These are phyloP conservation scores for Dryocosmus kuriphilus DNA, from an alignment of 2,888 invertebrate species.

Conservation along the genomic window DNA sequence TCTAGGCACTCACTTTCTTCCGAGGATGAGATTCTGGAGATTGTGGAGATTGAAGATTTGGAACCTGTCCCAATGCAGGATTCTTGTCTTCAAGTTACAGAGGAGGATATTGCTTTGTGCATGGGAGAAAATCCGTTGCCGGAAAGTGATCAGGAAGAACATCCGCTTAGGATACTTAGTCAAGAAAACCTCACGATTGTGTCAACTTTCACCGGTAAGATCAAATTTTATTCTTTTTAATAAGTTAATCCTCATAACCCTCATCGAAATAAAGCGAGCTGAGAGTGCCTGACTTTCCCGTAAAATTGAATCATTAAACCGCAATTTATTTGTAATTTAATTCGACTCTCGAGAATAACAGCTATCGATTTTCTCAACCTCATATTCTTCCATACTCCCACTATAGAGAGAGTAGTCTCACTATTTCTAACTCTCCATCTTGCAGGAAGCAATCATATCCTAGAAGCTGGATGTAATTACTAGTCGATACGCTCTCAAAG, in stretches of 20 bases:
- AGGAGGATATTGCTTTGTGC: conserved; percentile 93
- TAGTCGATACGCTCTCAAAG: conserved; percentile 23
- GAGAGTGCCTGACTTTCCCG: neutral
- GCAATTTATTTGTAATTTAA: neutral
- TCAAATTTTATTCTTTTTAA: conserved; percentile 46
- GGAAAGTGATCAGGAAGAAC: conserved; percentile 88
- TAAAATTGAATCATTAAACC: neutral
- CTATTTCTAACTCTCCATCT: neutral
- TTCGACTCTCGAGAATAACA: neutral
- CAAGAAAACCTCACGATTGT: conserved; percentile 95
- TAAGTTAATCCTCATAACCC: neutral
- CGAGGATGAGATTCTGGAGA: conserved; percentile 88
- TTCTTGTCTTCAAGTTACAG: conserved; percentile 92
- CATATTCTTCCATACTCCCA: conserved; percentile 5
- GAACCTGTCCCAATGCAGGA: conserved; percentile 93
- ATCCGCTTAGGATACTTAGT: conserved; percentile 92
- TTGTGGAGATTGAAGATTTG: conserved; percentile 88
- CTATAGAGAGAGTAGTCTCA: neutral
- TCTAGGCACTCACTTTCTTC: conserved; percentile 81
- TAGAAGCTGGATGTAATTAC: conserved; percentile 35
- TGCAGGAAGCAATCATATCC: conserved; percentile 27
- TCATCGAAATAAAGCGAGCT: neutral
- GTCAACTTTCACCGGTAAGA: conserved; percentile 90
- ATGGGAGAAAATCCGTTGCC: conserved; percentile 87
- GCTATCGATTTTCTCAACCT: conserved; percentile 10